Evolutionary conservation across 2,888 invertebrate species (phyloP), one percentile per base, ranked within the genome.

Genomic region (Selenia dentaria): DNA sequence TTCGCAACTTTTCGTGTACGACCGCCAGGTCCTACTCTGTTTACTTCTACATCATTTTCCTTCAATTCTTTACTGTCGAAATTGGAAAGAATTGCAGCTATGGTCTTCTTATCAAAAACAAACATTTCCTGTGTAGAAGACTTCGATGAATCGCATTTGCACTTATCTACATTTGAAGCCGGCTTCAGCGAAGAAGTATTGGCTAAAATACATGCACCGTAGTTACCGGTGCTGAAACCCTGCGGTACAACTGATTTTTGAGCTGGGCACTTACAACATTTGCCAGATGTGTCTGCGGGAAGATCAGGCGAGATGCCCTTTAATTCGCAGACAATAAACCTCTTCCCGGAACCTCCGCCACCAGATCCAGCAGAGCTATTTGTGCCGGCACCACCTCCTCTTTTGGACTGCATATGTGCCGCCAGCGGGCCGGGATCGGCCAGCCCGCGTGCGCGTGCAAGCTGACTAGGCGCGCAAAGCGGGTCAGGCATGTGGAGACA

Each of bases 401-500:
- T 55, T 45, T 77, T 74, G 12, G 72, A 63, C 2, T 50, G 59
- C 24, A 74, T 55, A 35, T 89, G 89, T 37, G 67, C 74, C 14
- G 77, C 82, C 6, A 89, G 66, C 1, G 81, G 71, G 11, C 72
- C 75, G 6, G 84, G 83, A 47, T 81, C 82, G 0, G 86, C 90
- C 0, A 90, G 70, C 5, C 89, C 86, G 2, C 84, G 81, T 22
- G 87, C 88, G 25, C 87, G 83, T 4, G 91, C 86, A 29, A 91
- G 67, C 66, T 89, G 89, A 48, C 88, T 92, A 2, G 92, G 92
- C 11, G 88, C 84, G 60, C 93, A 93, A 26, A 84, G 49, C 0
- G 93, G 91, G 62, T 92, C 92, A 0, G 93, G 92, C 57, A 91
- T 70, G 11, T 80, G 79, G 31, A 92, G 64, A 58, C 93, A 93